Evolutionary conservation across 2,113 vertebrate species (phyloP).

Genomic region (Carassius gibelio): DNA sequence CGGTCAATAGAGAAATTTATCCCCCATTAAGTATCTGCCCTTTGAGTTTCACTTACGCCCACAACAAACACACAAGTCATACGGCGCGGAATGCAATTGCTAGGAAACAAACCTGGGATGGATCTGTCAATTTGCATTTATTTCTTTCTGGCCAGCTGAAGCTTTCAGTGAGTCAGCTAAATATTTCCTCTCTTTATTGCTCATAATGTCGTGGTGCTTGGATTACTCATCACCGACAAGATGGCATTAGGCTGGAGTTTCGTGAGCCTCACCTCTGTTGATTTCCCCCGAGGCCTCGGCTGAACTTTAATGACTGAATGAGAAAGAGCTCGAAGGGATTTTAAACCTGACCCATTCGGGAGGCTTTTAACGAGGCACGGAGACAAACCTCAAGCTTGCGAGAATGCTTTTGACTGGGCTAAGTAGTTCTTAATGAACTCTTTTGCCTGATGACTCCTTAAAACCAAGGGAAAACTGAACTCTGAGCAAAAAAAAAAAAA

Average conservation of each 20-base stretch:
- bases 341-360: slow-evolving; percentile 58
- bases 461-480: not conserved
- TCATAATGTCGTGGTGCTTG: slow-evolving; percentile 65
- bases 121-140: slow-evolving; percentile 59
- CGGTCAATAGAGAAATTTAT: slow-evolving; percentile 29
- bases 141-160: slow-evolving; percentile 50
- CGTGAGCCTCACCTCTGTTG: slow-evolving; percentile 66
- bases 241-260: slow-evolving; percentile 66
- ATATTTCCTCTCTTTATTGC: slow-evolving; percentile 70
- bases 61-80: slow-evolving; percentile 34
- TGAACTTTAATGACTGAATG: slow-evolving; percentile 73
- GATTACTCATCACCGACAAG: slow-evolving; percentile 65
- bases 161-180: slow-evolving; percentile 62
- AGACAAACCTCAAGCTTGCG: slow-evolving; percentile 52
- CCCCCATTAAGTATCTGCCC: slow-evolving; percentile 28
- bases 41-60: slow-evolving; percentile 22
- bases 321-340: slow-evolving; percentile 52
- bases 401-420: slow-evolving; percentile 60
- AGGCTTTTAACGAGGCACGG: slow-evolving; percentile 54
- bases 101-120: slow-evolving; percentile 37
- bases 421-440: slow-evolving; percentile 61
- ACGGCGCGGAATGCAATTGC: slow-evolving; percentile 6
- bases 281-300: slow-evolving; percentile 70
- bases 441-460: not conserved
- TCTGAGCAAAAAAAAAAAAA: not conserved